These are phyloP conservation scores for Oryzias melastigma DNA, from an alignment of 2,113 vertebrate genomes.

Conservation along the genomic window DNA sequence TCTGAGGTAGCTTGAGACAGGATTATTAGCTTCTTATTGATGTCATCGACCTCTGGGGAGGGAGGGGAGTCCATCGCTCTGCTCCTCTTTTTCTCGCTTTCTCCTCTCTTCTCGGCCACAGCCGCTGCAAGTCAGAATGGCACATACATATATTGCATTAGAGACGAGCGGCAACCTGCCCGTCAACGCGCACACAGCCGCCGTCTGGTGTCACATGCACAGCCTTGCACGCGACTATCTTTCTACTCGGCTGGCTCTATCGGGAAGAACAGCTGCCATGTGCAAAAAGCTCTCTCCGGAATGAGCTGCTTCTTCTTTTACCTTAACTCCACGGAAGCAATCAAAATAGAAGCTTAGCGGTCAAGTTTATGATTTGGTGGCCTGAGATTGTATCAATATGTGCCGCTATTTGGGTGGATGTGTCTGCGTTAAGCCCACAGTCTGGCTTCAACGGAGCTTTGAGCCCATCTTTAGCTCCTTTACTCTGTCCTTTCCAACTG, in stretches of 20 bases:
- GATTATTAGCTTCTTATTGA: conserved; percentile 77
- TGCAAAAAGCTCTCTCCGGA: conserved; percentile 61
- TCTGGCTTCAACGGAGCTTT: conserved; percentile 19
- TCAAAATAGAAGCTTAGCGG: conserved; percentile 33
- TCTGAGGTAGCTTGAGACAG: conserved; percentile 66
- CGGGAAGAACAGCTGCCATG: conserved; percentile 60
- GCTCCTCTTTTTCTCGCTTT: conserved; percentile 42
- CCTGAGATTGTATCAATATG: conserved; percentile 28
- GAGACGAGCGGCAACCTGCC: conserved; percentile 49
- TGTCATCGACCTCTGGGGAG: conserved; percentile 71
- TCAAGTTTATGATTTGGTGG: conserved; percentile 25
- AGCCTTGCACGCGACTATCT: conserved; percentile 42
- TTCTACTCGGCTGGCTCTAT: conserved; percentile 58
- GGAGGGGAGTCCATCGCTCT: conserved; percentile 63
- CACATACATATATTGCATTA: conserved; percentile 65
- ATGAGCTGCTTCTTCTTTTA: conserved; percentile 35
- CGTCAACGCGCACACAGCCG: conserved; percentile 11
- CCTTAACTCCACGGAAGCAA: conserved; percentile 25
- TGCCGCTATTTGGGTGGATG: conserved; percentile 15
- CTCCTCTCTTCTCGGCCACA: conserved; percentile 46
- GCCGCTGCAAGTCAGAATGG: conserved; percentile 48
- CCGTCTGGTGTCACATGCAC: conserved; percentile 29
- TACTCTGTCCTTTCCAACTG: conserved; percentile 24
- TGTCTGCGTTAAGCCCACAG: conserved; percentile 7
- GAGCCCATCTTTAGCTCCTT: conserved; percentile 25